Evolutionary conservation across 2,113 vertebrate genomes (phyloP).

Genomic region (Epinephelus lanceolatus): DNA sequence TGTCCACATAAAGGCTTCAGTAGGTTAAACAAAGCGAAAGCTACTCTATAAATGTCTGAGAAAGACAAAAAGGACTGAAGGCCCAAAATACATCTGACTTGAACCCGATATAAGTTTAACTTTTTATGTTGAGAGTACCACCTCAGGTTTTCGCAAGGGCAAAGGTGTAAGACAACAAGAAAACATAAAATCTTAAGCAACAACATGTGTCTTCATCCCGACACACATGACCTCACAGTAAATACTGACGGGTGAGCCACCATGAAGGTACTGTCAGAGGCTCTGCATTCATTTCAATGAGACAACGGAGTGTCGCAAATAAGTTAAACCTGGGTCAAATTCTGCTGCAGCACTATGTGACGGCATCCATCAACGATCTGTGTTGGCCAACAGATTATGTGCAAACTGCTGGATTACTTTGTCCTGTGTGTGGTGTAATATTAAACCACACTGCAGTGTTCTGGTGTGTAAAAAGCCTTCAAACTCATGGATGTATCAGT

Average conservation of each 20-base stretch:
- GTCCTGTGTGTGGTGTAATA: neutral
- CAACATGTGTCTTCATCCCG: neutral
- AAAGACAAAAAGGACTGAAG: neutral
- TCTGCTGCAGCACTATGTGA: neutral
- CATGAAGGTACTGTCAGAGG: neutral
- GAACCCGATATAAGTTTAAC: neutral
- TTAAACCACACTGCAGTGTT: neutral
- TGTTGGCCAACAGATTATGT: constrained; percentile 5
- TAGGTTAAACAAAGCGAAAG: neutral
- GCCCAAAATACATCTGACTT: neutral
- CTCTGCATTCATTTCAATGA: neutral
- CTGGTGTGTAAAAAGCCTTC: neutral
- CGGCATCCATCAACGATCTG: too few species aligned
- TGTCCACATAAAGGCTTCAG: neutral
- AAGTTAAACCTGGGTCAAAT: neutral
- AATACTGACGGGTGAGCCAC: neutral
- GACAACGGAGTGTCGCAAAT: neutral
- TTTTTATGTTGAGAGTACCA: neutral
- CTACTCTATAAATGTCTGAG: neutral
- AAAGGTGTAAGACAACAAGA: neutral
- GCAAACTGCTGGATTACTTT: neutral
- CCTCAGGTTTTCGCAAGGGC: neutral
- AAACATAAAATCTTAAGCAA: neutral
- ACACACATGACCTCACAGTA: neutral
- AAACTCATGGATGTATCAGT: too few species aligned